A percentile compares a stretch with the other conserved stretches of the same genome.
Conservation (phyloP, 2,113 vertebrate species). For the Pleuronectes platessa region DNA sequence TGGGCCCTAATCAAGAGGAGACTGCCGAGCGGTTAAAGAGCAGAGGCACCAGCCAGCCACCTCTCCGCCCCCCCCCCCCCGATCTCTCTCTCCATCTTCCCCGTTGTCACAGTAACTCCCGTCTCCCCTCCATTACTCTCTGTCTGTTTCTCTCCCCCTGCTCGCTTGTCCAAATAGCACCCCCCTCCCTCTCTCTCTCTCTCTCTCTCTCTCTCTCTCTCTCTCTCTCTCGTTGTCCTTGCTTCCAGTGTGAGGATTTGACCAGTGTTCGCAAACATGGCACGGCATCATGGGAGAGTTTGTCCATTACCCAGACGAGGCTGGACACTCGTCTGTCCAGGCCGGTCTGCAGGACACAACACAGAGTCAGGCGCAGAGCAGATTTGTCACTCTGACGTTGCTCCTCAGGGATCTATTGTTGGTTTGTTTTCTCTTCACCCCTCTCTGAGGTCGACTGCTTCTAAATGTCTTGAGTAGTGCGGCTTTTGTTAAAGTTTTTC, state of each 20-base stretch:
- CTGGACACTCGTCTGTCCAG: slow-evolving; percentile 60
- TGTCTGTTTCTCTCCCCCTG: slow-evolving; percentile 25
- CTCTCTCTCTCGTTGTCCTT: slow-evolving; percentile 30
- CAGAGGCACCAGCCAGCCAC: slow-evolving; percentile 67
- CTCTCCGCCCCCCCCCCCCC: slow-evolving; percentile 48
- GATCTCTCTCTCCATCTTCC: slow-evolving; percentile 57
- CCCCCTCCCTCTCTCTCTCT: slow-evolving; percentile 5
- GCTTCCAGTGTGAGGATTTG: slow-evolving; percentile 33
- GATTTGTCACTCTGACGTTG: slow-evolving; percentile 49
- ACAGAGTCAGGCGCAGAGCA: slow-evolving; percentile 58
- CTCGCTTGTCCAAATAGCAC: slow-evolving; percentile 37
- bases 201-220: neutral
- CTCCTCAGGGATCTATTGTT: slow-evolving; percentile 57
- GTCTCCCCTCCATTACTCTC: slow-evolving; percentile 41
- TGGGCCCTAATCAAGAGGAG: slow-evolving; percentile 79
- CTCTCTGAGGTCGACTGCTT: slow-evolving; percentile 32
- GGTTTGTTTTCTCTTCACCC: slow-evolving; percentile 25
- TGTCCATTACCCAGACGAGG: slow-evolving; percentile 70
- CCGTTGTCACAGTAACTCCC: slow-evolving; percentile 60
- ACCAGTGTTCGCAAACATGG: slow-evolving; percentile 61
- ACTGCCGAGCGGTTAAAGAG: slow-evolving; percentile 80
- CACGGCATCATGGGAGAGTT: slow-evolving; percentile 66
- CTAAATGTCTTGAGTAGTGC: slow-evolving; percentile 4
- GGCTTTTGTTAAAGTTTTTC: slow-evolving; percentile 23
- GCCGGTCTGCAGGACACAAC: slow-evolving; percentile 61